Percentiles rank a stretch among this genome's conserved stretches.
Evolutionary conservation across 2,797 vertebrate species (phyloP).

Genomic region (Lycodopsis pacificus): DNA sequence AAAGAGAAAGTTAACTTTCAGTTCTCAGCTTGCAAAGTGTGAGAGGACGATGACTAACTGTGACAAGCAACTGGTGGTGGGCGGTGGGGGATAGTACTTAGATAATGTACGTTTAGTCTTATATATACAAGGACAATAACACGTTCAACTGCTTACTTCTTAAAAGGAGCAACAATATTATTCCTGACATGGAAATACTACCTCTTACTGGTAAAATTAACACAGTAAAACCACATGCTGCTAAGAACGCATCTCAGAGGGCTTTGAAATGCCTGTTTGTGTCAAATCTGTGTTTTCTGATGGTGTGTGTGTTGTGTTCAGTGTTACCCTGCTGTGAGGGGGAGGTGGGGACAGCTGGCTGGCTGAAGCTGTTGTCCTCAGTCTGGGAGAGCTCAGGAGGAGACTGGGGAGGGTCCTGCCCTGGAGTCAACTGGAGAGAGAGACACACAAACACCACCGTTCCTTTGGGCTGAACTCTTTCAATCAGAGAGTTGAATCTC

Average conservation of each 20-base stretch:
- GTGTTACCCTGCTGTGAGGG: slow-evolving; percentile 94
- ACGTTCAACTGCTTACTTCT: slow-evolving; percentile 38
- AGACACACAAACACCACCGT: slow-evolving; percentile 35
- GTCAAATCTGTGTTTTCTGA: slow-evolving; percentile 31
- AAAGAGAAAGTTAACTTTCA: slow-evolving; percentile 67
- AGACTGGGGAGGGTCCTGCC: slow-evolving; percentile 91
- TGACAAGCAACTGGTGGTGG: slow-evolving; percentile 74
- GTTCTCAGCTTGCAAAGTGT: slow-evolving; percentile 66
- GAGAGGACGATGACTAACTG: slow-evolving; percentile 75
- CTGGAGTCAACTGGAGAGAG: slow-evolving; percentile 89
- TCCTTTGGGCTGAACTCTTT: neutral
- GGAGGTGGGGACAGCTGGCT: slow-evolving; percentile 91
- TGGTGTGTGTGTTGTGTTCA: slow-evolving; percentile 31
- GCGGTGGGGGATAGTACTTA: slow-evolving; percentile 51
- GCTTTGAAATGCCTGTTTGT: slow-evolving; percentile 38
- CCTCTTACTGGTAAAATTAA: slow-evolving; percentile 45
- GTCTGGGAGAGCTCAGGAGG: slow-evolving; percentile 88
- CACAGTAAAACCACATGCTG: slow-evolving; percentile 39
- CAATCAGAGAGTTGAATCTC: neutral
- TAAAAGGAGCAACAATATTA: slow-evolving; percentile 50
- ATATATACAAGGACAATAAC: slow-evolving; percentile 38
- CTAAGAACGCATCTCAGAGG: slow-evolving; percentile 4
- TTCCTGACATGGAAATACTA: slow-evolving; percentile 38
- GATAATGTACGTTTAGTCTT: slow-evolving; percentile 45
- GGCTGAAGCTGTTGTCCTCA: slow-evolving; percentile 91